phyloP scores from a whole-genome alignment of 2,888 invertebrate genomes.

The Drosophila siamana region DNA sequence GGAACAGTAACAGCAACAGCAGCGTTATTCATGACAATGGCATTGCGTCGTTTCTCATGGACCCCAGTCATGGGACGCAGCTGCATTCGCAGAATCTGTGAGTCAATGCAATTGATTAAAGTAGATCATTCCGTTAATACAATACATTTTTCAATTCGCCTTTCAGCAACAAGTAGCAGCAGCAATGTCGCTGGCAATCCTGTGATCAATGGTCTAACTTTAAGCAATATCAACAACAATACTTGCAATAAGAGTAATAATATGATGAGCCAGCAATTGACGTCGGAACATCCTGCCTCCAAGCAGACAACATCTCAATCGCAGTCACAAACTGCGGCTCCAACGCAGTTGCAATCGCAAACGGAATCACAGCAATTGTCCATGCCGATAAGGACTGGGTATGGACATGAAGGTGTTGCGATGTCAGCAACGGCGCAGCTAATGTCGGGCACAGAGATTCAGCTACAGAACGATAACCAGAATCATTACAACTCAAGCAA shows the following conservation, averaged over 20 bases:
- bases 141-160: neutral
- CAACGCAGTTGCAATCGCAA: constrained; percentile 12
- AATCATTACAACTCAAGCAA: constrained; percentile 73
- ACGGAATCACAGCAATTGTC: constrained; percentile 35
- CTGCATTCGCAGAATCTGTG: constrained; percentile 66
- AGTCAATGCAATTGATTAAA: constrained; percentile 24
- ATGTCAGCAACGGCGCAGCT: constrained; percentile 52
- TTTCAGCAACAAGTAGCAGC: constrained; percentile 52
- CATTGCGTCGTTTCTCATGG: constrained; percentile 60
- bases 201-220: constrained; percentile 82
- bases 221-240: constrained; percentile 78
- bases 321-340: constrained; percentile 12
- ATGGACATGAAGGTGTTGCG: constrained; percentile 49
- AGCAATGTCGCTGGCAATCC: constrained; percentile 69
- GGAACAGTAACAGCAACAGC: constrained; percentile 64
- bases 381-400: constrained; percentile 41
- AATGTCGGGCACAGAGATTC: constrained; percentile 62
- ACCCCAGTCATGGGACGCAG: constrained; percentile 56
- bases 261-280: constrained; percentile 57
- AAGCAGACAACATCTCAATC: constrained; percentile 30
- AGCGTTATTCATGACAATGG: constrained; percentile 66
- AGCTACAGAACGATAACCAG: constrained; percentile 64
- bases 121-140: neutral
- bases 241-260: constrained; percentile 53
- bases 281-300: constrained; percentile 40